Conservation (phyloP, 2,888 invertebrate species). For the Scaptomyza polygonia region DNA sequence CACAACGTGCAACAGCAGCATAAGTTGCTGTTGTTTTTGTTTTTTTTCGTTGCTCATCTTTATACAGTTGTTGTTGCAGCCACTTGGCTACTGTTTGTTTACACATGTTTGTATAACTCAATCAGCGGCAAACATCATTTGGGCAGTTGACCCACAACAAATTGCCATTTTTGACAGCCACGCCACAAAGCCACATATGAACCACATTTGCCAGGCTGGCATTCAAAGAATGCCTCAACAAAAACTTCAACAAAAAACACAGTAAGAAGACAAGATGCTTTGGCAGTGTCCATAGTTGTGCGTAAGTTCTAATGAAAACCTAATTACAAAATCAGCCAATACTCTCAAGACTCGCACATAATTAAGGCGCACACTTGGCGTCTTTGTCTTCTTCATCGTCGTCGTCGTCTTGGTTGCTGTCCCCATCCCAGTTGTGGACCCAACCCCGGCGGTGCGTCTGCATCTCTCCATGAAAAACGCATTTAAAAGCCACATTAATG, state of each 20-base stretch:
- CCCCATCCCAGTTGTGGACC: constrained; percentile 1
- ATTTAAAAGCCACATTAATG: constrained; percentile 83
- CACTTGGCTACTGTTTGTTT: constrained; percentile 80
- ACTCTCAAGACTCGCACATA: constrained; percentile 82
- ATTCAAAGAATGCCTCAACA: constrained; percentile 34
- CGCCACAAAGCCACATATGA: constrained; percentile 21
- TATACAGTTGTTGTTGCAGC: constrained; percentile 40
- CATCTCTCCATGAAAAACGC: constrained; percentile 71
- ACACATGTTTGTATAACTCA: constrained; percentile 78
- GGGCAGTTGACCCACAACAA: constrained; percentile 69
- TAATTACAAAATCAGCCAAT: constrained; percentile 81
- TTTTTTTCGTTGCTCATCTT: constrained; percentile 3
- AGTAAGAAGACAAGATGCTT: constrained; percentile 7
- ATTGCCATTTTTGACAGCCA: constrained; percentile 23
- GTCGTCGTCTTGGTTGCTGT: background rate
- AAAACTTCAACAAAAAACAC: background rate
- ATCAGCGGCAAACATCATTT: constrained; percentile 63
- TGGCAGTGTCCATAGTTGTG: constrained; percentile 68
- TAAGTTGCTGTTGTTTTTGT: constrained; percentile 26
- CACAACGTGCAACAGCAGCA: constrained; percentile 33
- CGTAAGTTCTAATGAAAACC: constrained; percentile 79
- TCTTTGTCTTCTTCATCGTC: constrained; percentile 30
- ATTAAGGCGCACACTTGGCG: constrained; percentile 81
- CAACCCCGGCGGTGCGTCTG: constrained; percentile 9
- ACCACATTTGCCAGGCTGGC: constrained; percentile 10